Evolutionary conservation across 2,113 vertebrate species (phyloP).

Genomic region (human): GRCh38 chr1:75371501-75372000

Average conservation of each 20-base stretch:
- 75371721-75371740: not conserved
- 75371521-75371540: not conserved
- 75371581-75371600: not conserved
- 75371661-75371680: not conserved
- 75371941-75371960: no score
- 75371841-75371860: not conserved
- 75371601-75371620: not conserved
- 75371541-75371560: not conserved
- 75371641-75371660: not conserved
- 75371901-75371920: not conserved
- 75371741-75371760: not conserved
- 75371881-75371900: not conserved
- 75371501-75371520: not conserved
- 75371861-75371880: not conserved
- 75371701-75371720: not conserved
- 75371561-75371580: no score
- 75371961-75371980: not conserved
- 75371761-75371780: not conserved
- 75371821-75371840: not conserved
- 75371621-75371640: constrained; percentile 43
- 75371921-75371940: no score
- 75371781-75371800: not conserved
- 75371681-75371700: not conserved
- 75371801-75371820: not conserved
- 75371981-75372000: no score